These are phyloP conservation scores for Julus scandinavius DNA, from an alignment of 2,888 invertebrate species.

Conservation along the genomic window DNA sequence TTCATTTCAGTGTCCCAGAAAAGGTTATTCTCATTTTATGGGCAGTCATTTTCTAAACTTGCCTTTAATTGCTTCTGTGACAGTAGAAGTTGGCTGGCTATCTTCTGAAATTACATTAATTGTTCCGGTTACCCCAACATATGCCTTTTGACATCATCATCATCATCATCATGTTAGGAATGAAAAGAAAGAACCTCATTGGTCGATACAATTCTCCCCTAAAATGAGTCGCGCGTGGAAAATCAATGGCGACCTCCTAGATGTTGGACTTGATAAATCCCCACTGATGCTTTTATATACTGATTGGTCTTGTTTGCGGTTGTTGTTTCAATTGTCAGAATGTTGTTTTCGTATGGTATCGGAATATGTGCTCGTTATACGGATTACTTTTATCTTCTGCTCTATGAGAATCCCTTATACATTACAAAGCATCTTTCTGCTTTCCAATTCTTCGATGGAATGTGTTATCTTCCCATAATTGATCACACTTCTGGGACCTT, in stretches of 20 bases:
- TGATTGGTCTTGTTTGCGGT: constrained; percentile 45
- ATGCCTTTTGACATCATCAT: neutral
- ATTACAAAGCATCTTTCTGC: neutral
- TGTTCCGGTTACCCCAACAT: neutral
- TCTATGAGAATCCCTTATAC: neutral
- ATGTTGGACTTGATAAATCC: constrained; percentile 15
- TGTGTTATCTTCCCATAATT: constrained; percentile 1
- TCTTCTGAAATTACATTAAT: neutral
- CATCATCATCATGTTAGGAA: neutral
- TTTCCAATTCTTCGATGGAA: constrained; percentile 13
- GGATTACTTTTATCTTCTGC: constrained; percentile 31
- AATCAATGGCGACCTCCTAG: constrained; percentile 31
- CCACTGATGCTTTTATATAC: constrained; percentile 31
- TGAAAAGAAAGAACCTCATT: neutral
- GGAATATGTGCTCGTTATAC: constrained; percentile 44
- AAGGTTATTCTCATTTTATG: neutral
- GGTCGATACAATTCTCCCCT: neutral
- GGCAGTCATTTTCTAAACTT: neutral
- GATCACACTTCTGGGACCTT: neutral
- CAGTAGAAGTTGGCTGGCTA: neutral
- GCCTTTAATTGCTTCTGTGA: constrained; percentile 15
- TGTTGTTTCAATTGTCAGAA: constrained; percentile 43
- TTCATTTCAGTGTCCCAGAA: constrained; percentile 19
- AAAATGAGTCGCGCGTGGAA: neutral
- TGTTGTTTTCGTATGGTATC: constrained; percentile 36